These are phyloP conservation scores for Sorex fumeus DNA, from an alignment of 2,113 vertebrate species.

Conservation along the genomic window DNA sequence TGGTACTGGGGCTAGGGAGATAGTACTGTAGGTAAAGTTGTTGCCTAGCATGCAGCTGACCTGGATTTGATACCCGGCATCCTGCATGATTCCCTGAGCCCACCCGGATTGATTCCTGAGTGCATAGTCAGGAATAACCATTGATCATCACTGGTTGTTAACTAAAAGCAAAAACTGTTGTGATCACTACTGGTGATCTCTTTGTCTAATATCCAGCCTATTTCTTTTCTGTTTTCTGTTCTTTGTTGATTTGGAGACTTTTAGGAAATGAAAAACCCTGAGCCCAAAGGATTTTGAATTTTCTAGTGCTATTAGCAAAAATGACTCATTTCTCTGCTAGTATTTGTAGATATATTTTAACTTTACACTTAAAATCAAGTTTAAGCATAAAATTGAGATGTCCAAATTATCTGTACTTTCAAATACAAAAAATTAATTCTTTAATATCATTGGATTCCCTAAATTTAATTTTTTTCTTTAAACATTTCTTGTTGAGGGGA, in stretches of 20 bases:
- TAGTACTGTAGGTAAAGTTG: too few relatives aligned
- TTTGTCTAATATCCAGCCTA: conserved; percentile 27
- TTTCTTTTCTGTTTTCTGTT: conserved; percentile 8
- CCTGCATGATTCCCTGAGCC: too few relatives aligned
- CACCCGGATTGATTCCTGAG: too few relatives aligned
- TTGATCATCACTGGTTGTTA: too few relatives aligned
- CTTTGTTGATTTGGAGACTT: conserved; percentile 50
- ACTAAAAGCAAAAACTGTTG: too few relatives aligned
- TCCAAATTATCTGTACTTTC: conserved; percentile 44
- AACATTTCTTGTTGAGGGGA: not conserved
- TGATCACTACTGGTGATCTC: not conserved
- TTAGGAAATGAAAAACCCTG: not conserved
- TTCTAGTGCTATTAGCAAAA: conserved; percentile 48
- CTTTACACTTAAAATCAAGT: conserved; percentile 16
- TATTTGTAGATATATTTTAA: not conserved
- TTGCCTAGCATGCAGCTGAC: too few relatives aligned
- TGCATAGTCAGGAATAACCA: too few relatives aligned
- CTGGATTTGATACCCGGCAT: too few relatives aligned
- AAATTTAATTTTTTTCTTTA: conserved; percentile 34
- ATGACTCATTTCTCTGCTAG: conserved; percentile 28
- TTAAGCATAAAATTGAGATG: conserved; percentile 43
- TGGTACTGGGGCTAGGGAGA: too few relatives aligned
- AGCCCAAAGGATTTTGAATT: not conserved
- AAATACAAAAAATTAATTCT: conserved; percentile 31
- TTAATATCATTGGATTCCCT: conserved; percentile 3